Percentiles rank a stretch among this genome's conserved stretches.
These are phyloP conservation scores for Loripinus fragilis DNA, from an alignment of 2,888 invertebrate genomes.

Conservation along the genomic window DNA sequence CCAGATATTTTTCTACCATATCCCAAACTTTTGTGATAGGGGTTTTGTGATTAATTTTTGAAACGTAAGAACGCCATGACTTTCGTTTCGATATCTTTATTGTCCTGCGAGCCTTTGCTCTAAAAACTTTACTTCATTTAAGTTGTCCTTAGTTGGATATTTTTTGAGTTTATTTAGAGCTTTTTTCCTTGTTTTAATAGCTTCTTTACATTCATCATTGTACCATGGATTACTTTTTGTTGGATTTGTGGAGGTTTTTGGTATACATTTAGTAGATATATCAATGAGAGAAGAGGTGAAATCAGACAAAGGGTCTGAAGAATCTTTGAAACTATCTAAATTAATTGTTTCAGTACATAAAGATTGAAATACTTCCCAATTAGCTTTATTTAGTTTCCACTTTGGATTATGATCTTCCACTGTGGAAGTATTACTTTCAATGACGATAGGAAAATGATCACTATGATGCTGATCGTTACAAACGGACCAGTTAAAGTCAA, in stretches of 20 bases:
- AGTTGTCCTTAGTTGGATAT: not conserved
- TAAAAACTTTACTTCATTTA: not conserved
- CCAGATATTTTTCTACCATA: not conserved
- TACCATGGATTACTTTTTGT: not conserved
- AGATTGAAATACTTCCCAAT: not conserved
- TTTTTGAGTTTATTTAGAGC: not conserved
- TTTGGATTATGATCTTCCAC: not conserved
- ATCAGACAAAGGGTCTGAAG: not conserved
- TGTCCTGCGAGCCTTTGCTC: not conserved
- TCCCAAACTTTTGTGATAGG: not conserved
- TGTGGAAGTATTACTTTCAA: not conserved
- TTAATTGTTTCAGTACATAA: not conserved
- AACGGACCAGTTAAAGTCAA: not conserved
- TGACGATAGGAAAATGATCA: not conserved
- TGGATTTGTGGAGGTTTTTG: constrained; percentile 6
- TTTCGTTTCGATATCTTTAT: not conserved
- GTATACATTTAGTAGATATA: not conserved
- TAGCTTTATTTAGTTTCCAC: constrained; percentile 9
- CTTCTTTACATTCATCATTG: not conserved
- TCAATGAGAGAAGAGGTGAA: not conserved
- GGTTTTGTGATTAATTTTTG: not conserved
- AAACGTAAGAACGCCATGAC: not conserved
- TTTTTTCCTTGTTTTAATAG: not conserved
- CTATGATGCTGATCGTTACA: not conserved
- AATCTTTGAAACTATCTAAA: not conserved